phyloP scores from a whole-genome alignment of 2,797 vertebrate species.

The Arnoldichthys spilopterus region DNA sequence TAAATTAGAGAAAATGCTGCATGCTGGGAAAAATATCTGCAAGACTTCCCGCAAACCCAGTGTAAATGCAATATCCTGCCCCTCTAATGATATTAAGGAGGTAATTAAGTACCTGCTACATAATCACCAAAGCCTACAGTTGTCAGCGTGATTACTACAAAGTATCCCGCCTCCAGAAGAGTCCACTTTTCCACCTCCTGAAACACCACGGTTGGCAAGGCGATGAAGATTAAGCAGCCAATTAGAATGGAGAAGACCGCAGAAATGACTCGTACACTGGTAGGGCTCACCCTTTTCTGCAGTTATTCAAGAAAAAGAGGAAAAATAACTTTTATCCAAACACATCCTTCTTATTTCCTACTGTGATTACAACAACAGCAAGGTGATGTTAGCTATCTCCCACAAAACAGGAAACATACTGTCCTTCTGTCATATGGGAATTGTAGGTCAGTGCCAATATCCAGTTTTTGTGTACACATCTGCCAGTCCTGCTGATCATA shows the following conservation, averaged over 20 bases:
- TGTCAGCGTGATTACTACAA: constrained; percentile 91
- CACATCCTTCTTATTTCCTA: not conserved
- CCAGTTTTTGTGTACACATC: too few relatives aligned
- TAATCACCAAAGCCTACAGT: constrained; percentile 93
- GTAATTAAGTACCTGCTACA: constrained; percentile 80
- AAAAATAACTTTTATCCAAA: constrained; percentile 12
- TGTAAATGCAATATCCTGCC: constrained; percentile 36
- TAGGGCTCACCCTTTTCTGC: constrained; percentile 86
- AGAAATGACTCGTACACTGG: constrained; percentile 84
- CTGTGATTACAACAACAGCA: too few relatives aligned
- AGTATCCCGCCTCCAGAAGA: constrained; percentile 87
- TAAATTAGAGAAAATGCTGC: constrained; percentile 29
- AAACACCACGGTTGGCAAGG: constrained; percentile 87
- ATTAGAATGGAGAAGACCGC: constrained; percentile 89
- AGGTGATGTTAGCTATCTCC: too few relatives aligned
- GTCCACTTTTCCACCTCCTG: constrained; percentile 85
- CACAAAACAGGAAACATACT: too few relatives aligned
- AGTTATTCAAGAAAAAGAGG: constrained; percentile 55
- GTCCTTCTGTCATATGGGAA: too few relatives aligned
- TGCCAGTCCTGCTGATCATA: too few relatives aligned
- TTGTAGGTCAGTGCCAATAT: too few relatives aligned
- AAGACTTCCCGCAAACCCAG: constrained; percentile 46
- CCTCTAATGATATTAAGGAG: constrained; percentile 39
- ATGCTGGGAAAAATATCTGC: constrained; percentile 34
- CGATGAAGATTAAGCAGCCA: constrained; percentile 89